Conservation (phyloP, 2,797 vertebrate species). For the Paguma larvata region DNA sequence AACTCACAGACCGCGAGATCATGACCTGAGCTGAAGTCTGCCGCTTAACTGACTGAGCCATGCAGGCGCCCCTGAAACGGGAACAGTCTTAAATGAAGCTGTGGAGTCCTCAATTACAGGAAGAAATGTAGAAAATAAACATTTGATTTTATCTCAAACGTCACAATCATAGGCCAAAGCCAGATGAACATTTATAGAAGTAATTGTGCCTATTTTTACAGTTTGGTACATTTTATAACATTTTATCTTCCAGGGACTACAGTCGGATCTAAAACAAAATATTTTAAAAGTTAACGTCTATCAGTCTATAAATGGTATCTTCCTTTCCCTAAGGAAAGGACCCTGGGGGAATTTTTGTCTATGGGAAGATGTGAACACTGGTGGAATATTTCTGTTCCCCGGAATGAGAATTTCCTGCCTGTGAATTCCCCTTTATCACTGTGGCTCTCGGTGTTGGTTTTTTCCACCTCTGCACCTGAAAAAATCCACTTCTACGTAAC, state of each 20-base stretch:
- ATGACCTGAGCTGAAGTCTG: too few relatives aligned
- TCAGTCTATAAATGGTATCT: constrained; percentile 23
- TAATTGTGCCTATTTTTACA: constrained; percentile 7
- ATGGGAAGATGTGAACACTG: constrained; percentile 5
- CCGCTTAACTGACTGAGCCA: too few relatives aligned
- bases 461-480: not conserved
- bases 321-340: constrained; percentile 32
- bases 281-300: not conserved
- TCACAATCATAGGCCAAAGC: constrained; percentile 20
- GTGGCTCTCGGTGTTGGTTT: not conserved
- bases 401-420: not conserved
- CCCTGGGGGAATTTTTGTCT: not conserved
- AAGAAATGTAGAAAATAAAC: constrained; percentile 59
- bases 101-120: constrained; percentile 35
- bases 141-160: constrained; percentile 1
- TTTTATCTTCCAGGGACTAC: constrained; percentile 58
- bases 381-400: not conserved
- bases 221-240: not conserved
- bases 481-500: not conserved
- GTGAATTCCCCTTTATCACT: constrained; percentile 34
- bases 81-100: constrained; percentile 33
- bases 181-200: constrained; percentile 23
- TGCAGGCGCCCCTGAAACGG: not conserved
- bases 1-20: too few relatives aligned
- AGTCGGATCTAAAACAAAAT: constrained; percentile 21